phyloP scores from a whole-genome alignment of 2,797 vertebrate genomes.

The Oophaga sylvatica region DNA sequence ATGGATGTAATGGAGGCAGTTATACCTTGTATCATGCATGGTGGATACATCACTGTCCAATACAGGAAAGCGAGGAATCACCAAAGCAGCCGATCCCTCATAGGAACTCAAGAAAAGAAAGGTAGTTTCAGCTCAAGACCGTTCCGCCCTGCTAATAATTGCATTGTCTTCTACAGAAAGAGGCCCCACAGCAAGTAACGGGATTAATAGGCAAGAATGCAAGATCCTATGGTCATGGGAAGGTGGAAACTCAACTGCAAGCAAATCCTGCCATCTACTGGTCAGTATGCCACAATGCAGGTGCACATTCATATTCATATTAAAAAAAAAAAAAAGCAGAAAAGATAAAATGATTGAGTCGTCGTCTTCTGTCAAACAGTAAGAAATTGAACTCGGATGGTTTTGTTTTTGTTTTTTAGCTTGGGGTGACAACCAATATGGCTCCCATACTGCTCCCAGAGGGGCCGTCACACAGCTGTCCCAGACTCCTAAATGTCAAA shows the following conservation, averaged over 20 bases:
- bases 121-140: neutral
- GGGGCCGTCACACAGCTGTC: neutral
- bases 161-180: neutral
- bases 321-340: neutral
- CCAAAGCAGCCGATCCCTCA: neutral
- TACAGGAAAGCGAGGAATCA: neutral
- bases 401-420: neutral
- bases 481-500: neutral
- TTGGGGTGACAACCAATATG: neutral
- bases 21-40: neutral
- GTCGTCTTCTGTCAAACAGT: neutral
- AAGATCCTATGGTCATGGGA: neutral
- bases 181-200: neutral
- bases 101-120: neutral
- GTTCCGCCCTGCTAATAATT: slow-evolving; percentile 4
- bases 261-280: slow-evolving; percentile 49
- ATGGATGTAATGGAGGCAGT: neutral
- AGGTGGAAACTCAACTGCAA: neutral
- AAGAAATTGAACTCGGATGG: neutral
- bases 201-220: neutral
- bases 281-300: neutral
- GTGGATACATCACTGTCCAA: slow-evolving; percentile 26
- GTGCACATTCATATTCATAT: neutral
- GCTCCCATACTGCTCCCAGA: neutral
- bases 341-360: neutral